Conservation (phyloP, 2,797 vertebrate species). For the Protosalanx chinensis region DNA sequence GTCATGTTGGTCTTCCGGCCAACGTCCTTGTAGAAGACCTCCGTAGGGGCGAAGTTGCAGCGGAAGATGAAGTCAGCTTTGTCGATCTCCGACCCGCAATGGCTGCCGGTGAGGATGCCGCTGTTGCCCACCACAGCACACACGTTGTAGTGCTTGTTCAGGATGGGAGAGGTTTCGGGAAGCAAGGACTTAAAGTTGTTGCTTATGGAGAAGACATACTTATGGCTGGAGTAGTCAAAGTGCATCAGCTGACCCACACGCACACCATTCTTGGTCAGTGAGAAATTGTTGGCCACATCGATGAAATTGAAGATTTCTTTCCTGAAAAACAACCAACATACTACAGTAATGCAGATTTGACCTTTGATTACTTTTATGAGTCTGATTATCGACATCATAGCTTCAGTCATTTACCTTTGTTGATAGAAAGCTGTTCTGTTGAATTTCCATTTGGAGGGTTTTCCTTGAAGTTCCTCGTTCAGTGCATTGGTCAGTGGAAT, state of each 20-base stretch:
- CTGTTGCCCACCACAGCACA: slow-evolving; percentile 97
- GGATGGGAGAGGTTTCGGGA: slow-evolving; percentile 87
- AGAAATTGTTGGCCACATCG: slow-evolving; percentile 92
- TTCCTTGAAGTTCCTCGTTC: slow-evolving; percentile 89
- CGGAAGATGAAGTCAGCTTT: slow-evolving; percentile 96
- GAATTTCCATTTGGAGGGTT: slow-evolving; percentile 90
- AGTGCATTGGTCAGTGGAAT: slow-evolving; percentile 89
- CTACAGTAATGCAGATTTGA: not conserved
- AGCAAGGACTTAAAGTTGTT: slow-evolving; percentile 94
- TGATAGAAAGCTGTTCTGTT: slow-evolving; percentile 88
- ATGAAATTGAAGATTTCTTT: slow-evolving; percentile 93
- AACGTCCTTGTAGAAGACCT: slow-evolving; percentile 91
- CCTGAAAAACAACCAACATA: slow-evolving; percentile 66
- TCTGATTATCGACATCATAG: not conserved
- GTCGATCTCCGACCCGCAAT: slow-evolving; percentile 92
- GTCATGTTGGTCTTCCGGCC: slow-evolving; percentile 96
- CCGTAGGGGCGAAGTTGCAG: slow-evolving; percentile 96
- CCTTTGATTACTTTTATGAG: not conserved
- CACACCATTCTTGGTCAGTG: slow-evolving; percentile 89
- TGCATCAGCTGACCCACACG: slow-evolving; percentile 96
- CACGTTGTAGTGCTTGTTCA: slow-evolving; percentile 89
- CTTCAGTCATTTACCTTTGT: slow-evolving; percentile 75
- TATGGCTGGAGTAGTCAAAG: slow-evolving; percentile 98
- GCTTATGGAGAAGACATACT: slow-evolving; percentile 97
- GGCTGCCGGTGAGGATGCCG: slow-evolving; percentile 92